Base-by-base conservation (phyloP, 30 jellyfish, hydroid and myxozoan genomes). In the Aurelia aurita region DNA sequence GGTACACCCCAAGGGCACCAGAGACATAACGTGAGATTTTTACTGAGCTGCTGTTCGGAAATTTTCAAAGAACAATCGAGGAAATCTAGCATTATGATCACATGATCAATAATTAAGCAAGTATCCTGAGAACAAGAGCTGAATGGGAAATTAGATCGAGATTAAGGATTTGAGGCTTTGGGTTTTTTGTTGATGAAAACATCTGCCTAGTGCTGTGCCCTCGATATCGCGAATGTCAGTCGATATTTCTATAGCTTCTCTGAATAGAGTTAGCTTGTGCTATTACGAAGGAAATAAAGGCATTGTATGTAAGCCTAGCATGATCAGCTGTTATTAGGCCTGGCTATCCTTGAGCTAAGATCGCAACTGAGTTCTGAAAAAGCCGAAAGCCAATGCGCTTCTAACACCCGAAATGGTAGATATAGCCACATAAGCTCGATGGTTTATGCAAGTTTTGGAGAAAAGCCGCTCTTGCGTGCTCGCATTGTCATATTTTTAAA, bases 81-180 rank as follows among this genome's bases (percentile, higher is more conserved):
- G 29, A 55, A 3, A 55, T 55, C 67, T 22, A 19, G 67, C 5
- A 39, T 55, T 55, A 19, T 55, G 67, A 55, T 55, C 67, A 55
- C 67, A 55, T 55, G 67, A 46, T 72, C 54, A 72, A 72, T 72
- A 46, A 72, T 46, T 72, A 21, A 72, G 45, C 53, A n/a, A 72
- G 58, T 26, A 72, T 49, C 58, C 59, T 53, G 84, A 39, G 26
- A 31, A 19, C 11, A 51, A 72, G 70, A 72, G 59, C 72, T 23
- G 20, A 53, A 35, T 39, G 8, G 51, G 55, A 44, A 51, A 72
- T 51, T 72, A 51, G 72, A 21, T 72, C 57, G 58, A 72, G 72
- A 51, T 72, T 47, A 21, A 44, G 39, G 43, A 25, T 58, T 67
- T 70, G 45, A 44, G 57, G 82, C 45, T 70, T 18, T 45, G 43